Percentiles rank a stretch among this genome's conserved stretches.
phyloP scores from a whole-genome alignment of 2,113 vertebrate genomes.

The Chiloscyllium plagiosum region DNA sequence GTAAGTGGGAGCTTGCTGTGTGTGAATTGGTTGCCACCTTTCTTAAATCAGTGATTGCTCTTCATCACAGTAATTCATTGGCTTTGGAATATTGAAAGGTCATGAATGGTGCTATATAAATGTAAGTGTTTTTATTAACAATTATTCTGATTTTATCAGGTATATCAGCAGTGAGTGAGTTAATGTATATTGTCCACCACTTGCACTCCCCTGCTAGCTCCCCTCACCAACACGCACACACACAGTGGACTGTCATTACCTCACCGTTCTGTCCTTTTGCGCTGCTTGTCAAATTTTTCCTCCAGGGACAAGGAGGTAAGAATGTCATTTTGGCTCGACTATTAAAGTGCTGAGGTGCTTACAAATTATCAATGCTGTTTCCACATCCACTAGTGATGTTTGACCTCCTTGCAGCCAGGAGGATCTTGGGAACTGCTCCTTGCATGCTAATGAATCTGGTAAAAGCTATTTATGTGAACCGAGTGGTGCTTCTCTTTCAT shows the following conservation, averaged over 20 bases:
- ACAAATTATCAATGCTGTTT: constrained; percentile 59
- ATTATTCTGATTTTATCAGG: background rate
- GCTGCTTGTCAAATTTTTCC: constrained; percentile 48
- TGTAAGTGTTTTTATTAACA: background rate
- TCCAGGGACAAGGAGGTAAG: constrained; percentile 39
- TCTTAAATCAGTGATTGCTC: background rate
- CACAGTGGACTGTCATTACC: constrained; percentile 49
- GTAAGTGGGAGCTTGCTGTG: background rate
- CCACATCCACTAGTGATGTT: constrained; percentile 51
- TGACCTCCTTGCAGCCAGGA: constrained; percentile 43
- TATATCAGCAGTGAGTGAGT: constrained; percentile 8
- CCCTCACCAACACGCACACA: background rate
- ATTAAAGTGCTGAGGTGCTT: constrained; percentile 49
- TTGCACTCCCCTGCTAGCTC: background rate
- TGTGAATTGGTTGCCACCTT: background rate
- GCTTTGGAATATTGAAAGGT: background rate
- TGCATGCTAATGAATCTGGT: background rate
- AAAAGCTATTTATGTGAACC: constrained; percentile 21
- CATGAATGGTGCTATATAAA: background rate
- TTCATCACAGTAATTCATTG: background rate
- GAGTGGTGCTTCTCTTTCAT: constrained; percentile 44
- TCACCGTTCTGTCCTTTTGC: constrained; percentile 32
- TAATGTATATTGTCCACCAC: constrained; percentile 39
- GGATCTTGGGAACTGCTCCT: constrained; percentile 4
- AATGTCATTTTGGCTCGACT: constrained; percentile 56